Conservation (phyloP, 2,797 vertebrate species). For the Liasis olivaceus region DNA sequence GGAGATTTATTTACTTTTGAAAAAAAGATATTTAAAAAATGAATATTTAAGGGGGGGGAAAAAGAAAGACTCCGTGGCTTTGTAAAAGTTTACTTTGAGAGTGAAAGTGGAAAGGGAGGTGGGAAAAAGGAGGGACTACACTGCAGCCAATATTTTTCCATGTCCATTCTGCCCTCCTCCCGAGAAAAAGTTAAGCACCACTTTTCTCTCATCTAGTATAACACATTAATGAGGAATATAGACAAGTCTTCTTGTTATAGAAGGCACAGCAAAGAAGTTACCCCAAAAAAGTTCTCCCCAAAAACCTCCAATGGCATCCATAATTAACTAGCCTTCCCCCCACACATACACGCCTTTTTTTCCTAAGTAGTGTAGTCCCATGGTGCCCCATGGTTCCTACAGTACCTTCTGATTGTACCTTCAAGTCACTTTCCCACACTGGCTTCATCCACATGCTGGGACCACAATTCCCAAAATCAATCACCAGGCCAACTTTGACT, state of each 20-base stretch:
- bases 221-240: conserved; percentile 69
- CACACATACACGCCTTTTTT: conserved; percentile 38
- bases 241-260: conserved; percentile 73
- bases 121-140: conserved; percentile 70
- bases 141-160: conserved; percentile 68
- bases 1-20: conserved; percentile 74
- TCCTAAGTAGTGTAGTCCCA: conserved; percentile 49
- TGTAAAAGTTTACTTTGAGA: conserved; percentile 50
- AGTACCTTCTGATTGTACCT: background rate
- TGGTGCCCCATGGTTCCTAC: background rate
- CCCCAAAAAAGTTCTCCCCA: conserved; percentile 54
- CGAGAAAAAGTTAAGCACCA: conserved; percentile 58
- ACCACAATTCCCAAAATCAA: background rate
- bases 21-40: conserved; percentile 65
- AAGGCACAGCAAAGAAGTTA: conserved; percentile 73
- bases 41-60: conserved; percentile 65
- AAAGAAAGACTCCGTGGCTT: conserved; percentile 71
- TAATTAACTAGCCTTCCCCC: conserved; percentile 64
- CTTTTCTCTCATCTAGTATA: conserved; percentile 66
- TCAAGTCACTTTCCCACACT: conserved; percentile 1
- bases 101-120: conserved; percentile 66
- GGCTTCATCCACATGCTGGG: background rate
- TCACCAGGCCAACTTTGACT: background rate
- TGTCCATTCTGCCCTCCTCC: conserved; percentile 67
- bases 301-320: conserved; percentile 63